Percentiles rank a stretch among this genome's conserved stretches.
Evolutionary conservation across 2,113 vertebrate genomes (phyloP).

Genomic region (Mugil cephalus): DNA sequence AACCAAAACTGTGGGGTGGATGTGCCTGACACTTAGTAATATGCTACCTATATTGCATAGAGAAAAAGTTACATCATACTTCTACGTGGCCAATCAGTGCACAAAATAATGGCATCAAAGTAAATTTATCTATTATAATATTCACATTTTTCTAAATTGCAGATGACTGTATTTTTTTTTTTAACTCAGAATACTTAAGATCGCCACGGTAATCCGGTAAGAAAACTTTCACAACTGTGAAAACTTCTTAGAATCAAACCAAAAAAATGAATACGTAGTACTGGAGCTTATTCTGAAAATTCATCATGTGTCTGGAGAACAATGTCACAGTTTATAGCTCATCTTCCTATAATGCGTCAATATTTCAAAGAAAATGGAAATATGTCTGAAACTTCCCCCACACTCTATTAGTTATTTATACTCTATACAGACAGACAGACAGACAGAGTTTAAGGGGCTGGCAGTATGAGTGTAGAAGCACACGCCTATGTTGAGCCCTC

Average conservation of each 20-base stretch:
- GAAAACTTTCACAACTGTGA: conserved; percentile 1
- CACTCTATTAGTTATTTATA: conserved; percentile 70
- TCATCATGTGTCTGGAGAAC: conserved; percentile 22
- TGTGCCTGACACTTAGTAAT: too few relatives aligned
- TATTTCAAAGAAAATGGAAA: conserved; percentile 76
- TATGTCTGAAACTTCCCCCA: conserved; percentile 61
- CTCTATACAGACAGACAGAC: conserved; percentile 33
- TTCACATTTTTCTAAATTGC: too few relatives aligned
- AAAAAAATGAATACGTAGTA: not conserved
- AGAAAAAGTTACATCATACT: not conserved
- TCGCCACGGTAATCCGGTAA: too few relatives aligned
- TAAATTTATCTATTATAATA: not conserved
- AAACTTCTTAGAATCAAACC: conserved; percentile 20
- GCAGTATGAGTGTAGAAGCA: conserved; percentile 12
- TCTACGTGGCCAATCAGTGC: too few relatives aligned
- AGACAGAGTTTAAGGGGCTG: conserved; percentile 29
- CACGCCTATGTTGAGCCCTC: conserved; percentile 20
- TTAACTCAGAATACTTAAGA: too few relatives aligned
- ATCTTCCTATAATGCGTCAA: conserved; percentile 42
- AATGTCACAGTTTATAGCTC: conserved; percentile 22
- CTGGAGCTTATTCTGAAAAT: conserved; percentile 19
- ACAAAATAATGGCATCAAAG: not conserved
- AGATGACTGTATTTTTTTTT: too few relatives aligned
- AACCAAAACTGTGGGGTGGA: too few relatives aligned
- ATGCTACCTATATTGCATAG: too few relatives aligned